These are phyloP conservation scores for Sebastes schlegelii DNA, from an alignment of 2,113 vertebrate species.

Conservation along the genomic window DNA sequence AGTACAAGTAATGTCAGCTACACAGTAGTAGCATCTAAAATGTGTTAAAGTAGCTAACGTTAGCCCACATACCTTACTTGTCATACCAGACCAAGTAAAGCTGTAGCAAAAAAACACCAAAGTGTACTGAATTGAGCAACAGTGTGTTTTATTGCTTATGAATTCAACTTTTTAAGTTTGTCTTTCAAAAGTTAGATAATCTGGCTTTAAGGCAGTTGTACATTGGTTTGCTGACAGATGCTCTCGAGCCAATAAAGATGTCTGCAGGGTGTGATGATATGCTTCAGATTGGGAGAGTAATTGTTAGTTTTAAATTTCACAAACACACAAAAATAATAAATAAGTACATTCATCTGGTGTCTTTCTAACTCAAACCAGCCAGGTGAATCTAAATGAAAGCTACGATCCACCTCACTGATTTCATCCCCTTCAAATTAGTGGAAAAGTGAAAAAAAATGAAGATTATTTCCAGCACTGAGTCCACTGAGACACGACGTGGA, in stretches of 20 bases:
- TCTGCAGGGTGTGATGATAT: neutral
- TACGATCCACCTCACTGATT: neutral
- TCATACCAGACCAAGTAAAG: no score
- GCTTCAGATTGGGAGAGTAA: neutral
- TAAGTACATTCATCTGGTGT: conserved; percentile 9
- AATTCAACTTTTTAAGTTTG: neutral
- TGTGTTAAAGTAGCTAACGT: no score
- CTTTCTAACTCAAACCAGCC: neutral
- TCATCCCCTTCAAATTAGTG: neutral
- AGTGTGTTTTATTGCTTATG: neutral
- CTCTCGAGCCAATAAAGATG: neutral
- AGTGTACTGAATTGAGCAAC: no score
- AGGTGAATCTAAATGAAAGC: neutral
- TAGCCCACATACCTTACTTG: no score
- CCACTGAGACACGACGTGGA: no score
- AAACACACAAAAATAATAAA: conserved; percentile 1
- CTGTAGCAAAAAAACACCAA: no score
- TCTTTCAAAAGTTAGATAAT: neutral
- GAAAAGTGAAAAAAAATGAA: no score
- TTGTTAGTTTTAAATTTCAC: neutral
- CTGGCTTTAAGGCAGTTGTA: neutral
- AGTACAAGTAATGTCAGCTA: no score
- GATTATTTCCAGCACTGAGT: no score
- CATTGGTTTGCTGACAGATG: conserved; percentile 11
- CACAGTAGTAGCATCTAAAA: no score